Conservation (phyloP, 2,113 vertebrate species). For the Zosterops lateralis region DNA sequence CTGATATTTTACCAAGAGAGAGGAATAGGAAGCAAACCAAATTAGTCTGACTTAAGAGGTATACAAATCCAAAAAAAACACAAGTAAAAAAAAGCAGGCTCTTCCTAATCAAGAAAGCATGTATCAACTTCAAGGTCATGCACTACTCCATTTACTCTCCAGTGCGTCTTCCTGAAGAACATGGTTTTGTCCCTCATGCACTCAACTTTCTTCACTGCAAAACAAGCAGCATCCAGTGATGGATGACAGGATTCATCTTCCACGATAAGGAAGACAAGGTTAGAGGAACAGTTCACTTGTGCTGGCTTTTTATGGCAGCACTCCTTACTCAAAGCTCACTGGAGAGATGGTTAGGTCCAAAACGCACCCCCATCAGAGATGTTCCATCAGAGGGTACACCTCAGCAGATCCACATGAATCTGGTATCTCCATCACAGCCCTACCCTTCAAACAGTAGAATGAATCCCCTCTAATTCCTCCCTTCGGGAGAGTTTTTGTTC, state of each 20-base stretch:
- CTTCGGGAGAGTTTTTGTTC: not conserved
- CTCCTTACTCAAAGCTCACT: not conserved
- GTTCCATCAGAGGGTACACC: fast-evolving
- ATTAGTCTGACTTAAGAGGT: not conserved
- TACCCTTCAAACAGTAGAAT: not conserved
- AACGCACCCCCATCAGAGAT: fast-evolving
- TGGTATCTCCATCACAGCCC: not conserved
- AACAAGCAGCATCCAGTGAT: fast-evolving
- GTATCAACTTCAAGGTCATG: not conserved
- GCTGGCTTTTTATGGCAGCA: not conserved
- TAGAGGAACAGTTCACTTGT: not conserved
- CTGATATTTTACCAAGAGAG: not conserved
- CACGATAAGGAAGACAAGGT: not conserved
- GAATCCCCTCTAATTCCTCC: not conserved
- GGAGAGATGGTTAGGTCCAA: not conserved
- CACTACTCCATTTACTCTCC: not conserved
- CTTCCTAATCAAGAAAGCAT: not conserved
- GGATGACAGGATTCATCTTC: not conserved
- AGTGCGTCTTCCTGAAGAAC: not conserved
- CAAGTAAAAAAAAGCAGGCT: not conserved
- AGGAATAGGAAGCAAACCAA: not conserved
- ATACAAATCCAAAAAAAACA: not conserved
- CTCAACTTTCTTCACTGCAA: not conserved
- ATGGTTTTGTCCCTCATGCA: not conserved
- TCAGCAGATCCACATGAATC: not conserved